Conservation (phyloP, 2,797 vertebrate genomes). For the Tokudaia muenninki region DNA sequence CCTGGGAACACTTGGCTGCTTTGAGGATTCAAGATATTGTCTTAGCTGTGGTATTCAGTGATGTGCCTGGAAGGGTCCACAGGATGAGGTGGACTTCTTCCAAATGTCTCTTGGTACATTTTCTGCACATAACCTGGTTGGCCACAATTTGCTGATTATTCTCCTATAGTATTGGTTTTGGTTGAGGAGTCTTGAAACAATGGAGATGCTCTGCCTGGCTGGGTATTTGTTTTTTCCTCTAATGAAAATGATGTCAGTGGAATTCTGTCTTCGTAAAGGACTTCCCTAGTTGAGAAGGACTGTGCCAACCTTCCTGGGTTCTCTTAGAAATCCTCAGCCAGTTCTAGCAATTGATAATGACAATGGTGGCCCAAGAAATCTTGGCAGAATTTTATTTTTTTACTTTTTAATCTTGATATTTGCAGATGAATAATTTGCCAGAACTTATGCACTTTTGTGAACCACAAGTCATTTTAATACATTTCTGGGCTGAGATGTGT, state of each 20-base stretch:
- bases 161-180: not conserved
- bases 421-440: not conserved
- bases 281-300: not conserved
- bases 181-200: not conserved
- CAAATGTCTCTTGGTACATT: not conserved
- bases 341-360: not conserved
- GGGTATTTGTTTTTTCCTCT: not conserved
- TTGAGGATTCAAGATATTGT: not conserved
- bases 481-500: not conserved
- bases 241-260: not conserved
- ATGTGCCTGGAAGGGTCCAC: not conserved
- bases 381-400: not conserved
- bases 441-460: slow-evolving; percentile 19
- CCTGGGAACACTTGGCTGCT: not conserved
- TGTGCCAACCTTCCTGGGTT: not conserved
- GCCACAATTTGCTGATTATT: not conserved
- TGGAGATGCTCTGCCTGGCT: not conserved
- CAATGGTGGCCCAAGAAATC: not conserved
- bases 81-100: not conserved
- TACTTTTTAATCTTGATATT: not conserved
- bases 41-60: not conserved
- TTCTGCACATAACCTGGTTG: not conserved
- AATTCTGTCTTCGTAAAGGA: not conserved
- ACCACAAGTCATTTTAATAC: not conserved
- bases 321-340: not conserved